Evolutionary conservation across 2,888 invertebrate genomes (phyloP).

Genomic region (Xanthostigma xanthostigma): DNA sequence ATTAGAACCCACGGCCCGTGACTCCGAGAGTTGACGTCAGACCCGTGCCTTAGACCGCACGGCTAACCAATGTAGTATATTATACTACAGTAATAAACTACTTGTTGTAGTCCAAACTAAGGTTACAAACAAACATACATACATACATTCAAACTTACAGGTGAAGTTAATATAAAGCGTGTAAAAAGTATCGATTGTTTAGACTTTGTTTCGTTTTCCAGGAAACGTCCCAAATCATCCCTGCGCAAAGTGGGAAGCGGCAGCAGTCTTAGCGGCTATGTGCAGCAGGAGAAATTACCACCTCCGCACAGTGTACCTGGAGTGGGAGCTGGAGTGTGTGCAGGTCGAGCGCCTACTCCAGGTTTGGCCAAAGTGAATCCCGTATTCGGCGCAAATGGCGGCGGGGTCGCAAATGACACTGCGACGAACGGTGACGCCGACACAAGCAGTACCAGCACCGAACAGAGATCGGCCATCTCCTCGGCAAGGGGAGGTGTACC

Average conservation of each 20-base stretch:
- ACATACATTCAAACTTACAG: too few relatives aligned
- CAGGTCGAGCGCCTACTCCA: neutral
- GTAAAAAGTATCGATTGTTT: too few relatives aligned
- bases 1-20: too few relatives aligned
- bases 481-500: conserved; percentile 27
- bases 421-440: conserved; percentile 40
- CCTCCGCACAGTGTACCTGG: conserved; percentile 11
- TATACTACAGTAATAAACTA: too few relatives aligned
- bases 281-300: conserved; percentile 21
- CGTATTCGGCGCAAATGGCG: conserved; percentile 2
- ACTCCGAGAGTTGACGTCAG: too few relatives aligned
- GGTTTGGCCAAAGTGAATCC: conserved; percentile 1
- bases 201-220: conserved; percentile 9
- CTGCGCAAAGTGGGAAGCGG: conserved; percentile 14
- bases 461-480: conserved; percentile 23
- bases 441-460: conserved; percentile 29
- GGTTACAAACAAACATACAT: too few relatives aligned
- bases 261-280: conserved; percentile 13
- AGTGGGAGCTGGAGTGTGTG: conserved; percentile 4
- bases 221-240: conserved; percentile 23
- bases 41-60: too few relatives aligned
- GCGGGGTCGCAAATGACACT: conserved; percentile 23
- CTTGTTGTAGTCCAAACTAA: too few relatives aligned
- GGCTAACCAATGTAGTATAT: too few relatives aligned
- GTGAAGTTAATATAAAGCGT: too few relatives aligned